phyloP scores from a whole-genome alignment of 2,888 invertebrate genomes.

The Chrysina gloriosa region DNA sequence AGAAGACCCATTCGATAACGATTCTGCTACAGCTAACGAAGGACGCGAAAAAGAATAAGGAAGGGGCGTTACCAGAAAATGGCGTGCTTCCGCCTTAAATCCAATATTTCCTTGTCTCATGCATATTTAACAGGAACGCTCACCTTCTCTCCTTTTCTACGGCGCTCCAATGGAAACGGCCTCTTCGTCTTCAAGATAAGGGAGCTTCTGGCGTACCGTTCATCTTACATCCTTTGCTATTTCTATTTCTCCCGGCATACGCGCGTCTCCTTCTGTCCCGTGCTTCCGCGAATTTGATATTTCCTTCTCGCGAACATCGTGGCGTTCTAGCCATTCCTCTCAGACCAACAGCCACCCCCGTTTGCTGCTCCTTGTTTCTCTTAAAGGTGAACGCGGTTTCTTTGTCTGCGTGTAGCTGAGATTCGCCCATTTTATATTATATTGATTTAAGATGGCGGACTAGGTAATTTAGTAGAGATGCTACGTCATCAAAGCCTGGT shows the following conservation, averaged over 20 bases:
- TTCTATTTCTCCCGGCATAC: slow-evolving; percentile 40
- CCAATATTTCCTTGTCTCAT: slow-evolving; percentile 63
- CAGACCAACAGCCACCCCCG: slow-evolving; percentile 42
- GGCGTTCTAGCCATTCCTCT: slow-evolving; percentile 50
- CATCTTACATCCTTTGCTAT: slow-evolving; percentile 47
- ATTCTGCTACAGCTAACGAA: neutral
- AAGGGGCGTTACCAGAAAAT: slow-evolving; percentile 61
- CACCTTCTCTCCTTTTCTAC: slow-evolving; percentile 23
- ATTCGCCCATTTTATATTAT: slow-evolving; percentile 66
- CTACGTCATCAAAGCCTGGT: slow-evolving; percentile 12
- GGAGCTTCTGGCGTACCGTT: slow-evolving; percentile 35
- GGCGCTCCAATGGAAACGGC: slow-evolving; percentile 36
- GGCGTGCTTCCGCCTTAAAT: slow-evolving; percentile 63
- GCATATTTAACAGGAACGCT: slow-evolving; percentile 60
- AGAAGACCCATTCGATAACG: neutral
- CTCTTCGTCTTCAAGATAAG: slow-evolving; percentile 47
- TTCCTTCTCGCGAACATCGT: slow-evolving; percentile 46
- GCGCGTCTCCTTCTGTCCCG: slow-evolving; percentile 44
- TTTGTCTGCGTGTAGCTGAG: slow-evolving; percentile 62
- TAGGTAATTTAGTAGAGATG: slow-evolving; percentile 49
- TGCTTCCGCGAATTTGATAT: slow-evolving; percentile 41
- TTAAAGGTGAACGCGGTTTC: slow-evolving; percentile 60
- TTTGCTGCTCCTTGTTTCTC: slow-evolving; percentile 53
- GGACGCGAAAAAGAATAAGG: slow-evolving; percentile 34
- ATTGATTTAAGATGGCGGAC: slow-evolving; percentile 65